A percentile compares a stretch with the other conserved stretches of the same genome.
Conservation (phyloP, 2,888 invertebrate genomes). For the Diaprepes abbreviatus region DNA sequence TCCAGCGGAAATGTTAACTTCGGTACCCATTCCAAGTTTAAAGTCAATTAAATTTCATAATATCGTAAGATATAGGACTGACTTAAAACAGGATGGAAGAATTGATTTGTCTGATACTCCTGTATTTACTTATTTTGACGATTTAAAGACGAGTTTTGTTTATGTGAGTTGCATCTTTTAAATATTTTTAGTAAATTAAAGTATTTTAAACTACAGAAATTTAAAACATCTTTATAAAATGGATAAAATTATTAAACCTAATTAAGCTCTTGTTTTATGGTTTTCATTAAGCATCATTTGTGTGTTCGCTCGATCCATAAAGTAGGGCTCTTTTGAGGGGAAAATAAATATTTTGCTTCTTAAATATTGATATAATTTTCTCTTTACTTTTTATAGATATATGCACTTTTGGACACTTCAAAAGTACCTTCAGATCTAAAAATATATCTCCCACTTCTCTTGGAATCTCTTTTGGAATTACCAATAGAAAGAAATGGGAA, state of each 20-base stretch:
- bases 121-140: slow-evolving; percentile 82
- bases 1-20: slow-evolving; percentile 78
- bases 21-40: slow-evolving; percentile 82
- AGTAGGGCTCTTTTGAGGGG: no score
- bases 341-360: no score
- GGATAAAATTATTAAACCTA: no score
- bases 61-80: slow-evolving; percentile 67
- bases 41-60: slow-evolving; percentile 79
- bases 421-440: slow-evolving; percentile 72
- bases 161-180: slow-evolving; percentile 75
- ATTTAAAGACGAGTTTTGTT: slow-evolving; percentile 86
- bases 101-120: slow-evolving; percentile 77
- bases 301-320: no score
- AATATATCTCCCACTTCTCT: slow-evolving; percentile 81
- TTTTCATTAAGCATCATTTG: no score
- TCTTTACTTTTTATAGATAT: slow-evolving; percentile 74
- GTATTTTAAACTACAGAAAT: neutral
- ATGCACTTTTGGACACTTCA: slow-evolving; percentile 79
- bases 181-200: neutral
- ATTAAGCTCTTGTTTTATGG: no score
- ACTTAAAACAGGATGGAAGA: slow-evolving; percentile 65
- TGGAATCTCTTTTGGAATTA: slow-evolving; percentile 83
- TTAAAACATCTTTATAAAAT: no score
- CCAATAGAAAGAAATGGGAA: slow-evolving; percentile 74
- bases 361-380: slow-evolving; percentile 21